A percentile compares a stretch with the other conserved stretches of the same genome.
phyloP scores from a whole-genome alignment of 2,113 vertebrate genomes.

The Pithys albifrons region DNA sequence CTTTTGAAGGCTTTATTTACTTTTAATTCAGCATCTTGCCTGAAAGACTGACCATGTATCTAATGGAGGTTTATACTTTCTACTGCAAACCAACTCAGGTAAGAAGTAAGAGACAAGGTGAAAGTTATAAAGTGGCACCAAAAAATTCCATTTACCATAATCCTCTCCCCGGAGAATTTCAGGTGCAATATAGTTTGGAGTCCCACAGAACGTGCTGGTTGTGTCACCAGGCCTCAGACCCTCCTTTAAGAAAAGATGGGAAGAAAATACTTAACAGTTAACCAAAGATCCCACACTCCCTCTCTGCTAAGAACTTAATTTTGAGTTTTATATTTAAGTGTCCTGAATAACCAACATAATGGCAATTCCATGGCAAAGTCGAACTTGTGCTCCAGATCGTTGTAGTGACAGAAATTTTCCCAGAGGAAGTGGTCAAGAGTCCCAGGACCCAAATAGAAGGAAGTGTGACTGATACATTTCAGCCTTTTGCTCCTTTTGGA shows the following conservation, averaged over 20 bases:
- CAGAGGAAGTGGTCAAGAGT: background rate
- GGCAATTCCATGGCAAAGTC: background rate
- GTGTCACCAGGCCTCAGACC: conserved; percentile 96
- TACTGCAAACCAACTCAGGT: background rate
- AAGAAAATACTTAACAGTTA: background rate
- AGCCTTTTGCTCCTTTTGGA: background rate
- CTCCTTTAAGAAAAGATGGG: conserved; percentile 80
- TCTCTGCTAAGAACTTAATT: background rate
- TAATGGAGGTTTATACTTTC: background rate
- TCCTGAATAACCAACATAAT: background rate
- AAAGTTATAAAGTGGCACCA: background rate
- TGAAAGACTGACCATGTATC: background rate
- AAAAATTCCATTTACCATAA: conserved; percentile 84
- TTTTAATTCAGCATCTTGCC: background rate
- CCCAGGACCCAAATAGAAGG: background rate
- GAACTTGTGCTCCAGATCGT: background rate
- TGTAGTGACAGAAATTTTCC: background rate
- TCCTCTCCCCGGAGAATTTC: conserved; percentile 98
- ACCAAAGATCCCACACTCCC: background rate
- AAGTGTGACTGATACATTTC: background rate
- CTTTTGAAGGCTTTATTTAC: background rate
- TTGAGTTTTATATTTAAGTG: background rate
- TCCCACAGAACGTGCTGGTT: conserved; percentile 98
- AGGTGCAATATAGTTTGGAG: conserved; percentile 98
- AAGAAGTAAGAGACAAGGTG: background rate